Base-by-base conservation (phyloP, 2,888 invertebrate species). In the Campoplex capitator region DNA sequence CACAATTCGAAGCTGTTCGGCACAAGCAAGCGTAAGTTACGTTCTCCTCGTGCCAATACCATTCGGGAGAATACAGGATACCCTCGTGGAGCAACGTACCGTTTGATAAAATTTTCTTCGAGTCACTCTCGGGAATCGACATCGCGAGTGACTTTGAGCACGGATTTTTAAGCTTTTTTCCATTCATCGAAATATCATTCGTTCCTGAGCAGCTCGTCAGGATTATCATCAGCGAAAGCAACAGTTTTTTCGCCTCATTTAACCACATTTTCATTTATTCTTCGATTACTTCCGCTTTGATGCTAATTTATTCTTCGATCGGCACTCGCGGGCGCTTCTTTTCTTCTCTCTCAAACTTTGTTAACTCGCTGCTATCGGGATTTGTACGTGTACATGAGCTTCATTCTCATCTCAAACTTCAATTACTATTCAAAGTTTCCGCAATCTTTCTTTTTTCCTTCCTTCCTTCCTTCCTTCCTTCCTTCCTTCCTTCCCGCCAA, bases 21-120 rank as follows among this genome's bases (percentile, higher is more conserved):
- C 94, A 94, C 45, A 89, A 54, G 86, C 94, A 94, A 9, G 89
- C 92, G 23, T 90, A 88, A 0, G 89, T 90, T 4, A 68, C 32
- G 45, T 92, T 91, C 13, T 87, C 86, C 3, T 88, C 85, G 48
- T 86, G 87, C 87, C 89, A 92, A 68, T 90, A 87, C 48, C 73
- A 80, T 1, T 82, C 81, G 1, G 67, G 67, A 0, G 92, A 89
- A 45, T 92, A 93, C 18, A 88, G 1, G 2, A 88, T 18, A 8
- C 86, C 89, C 0, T 90, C 75, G 88, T 92, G 82, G 23, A 88
- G 32, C 28, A 92, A n/a, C n/a, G 89, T 91, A 16, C 87, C 91
- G 75, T 91, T 91, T 2, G 80, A 80, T 38, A 87, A 88, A 42
- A 65, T 38, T 3, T 23, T 7, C 11, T 74, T 56, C 8, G 65